These are phyloP conservation scores for Bombycilla garrulus DNA, from an alignment of 2,113 vertebrate species.

Conservation along the genomic window DNA sequence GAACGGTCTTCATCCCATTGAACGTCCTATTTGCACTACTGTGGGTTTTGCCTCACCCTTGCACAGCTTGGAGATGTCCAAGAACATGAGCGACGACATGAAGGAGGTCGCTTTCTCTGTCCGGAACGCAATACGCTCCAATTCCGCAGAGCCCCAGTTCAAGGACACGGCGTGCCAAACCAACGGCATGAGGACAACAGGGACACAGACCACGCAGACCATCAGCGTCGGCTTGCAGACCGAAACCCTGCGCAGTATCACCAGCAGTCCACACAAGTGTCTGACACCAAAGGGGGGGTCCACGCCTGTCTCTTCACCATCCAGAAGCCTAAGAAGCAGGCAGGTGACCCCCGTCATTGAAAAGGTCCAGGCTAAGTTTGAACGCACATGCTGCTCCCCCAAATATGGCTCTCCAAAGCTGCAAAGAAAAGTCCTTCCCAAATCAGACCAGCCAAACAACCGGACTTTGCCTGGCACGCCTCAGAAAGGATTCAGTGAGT, in stretches of 20 bases:
- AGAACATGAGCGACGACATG: constrained; percentile 97
- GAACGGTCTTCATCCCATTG: constrained; percentile 69
- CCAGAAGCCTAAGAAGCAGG: constrained; percentile 86
- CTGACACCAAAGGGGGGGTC: constrained; percentile 88
- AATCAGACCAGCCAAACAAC: constrained; percentile 73
- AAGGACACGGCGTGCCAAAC: constrained; percentile 92
- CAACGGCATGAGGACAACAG: constrained; percentile 83
- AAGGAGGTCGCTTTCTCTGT: constrained; percentile 96
- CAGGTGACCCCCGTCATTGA: constrained; percentile 89
- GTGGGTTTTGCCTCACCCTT: constrained; percentile 85
- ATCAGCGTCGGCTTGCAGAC: constrained; percentile 94
- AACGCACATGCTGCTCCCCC: constrained; percentile 95
- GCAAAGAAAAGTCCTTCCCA: constrained; percentile 83
- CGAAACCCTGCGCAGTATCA: constrained; percentile 84
- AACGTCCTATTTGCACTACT: constrained; percentile 80
- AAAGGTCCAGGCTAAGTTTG: constrained; percentile 92
- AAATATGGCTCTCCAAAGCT: constrained; percentile 97
- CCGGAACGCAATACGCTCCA: constrained; percentile 81
- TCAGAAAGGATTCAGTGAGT: constrained; percentile 92
- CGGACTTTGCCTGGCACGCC: constrained; percentile 77
- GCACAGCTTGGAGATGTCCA: constrained; percentile 86
- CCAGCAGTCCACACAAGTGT: constrained; percentile 96
- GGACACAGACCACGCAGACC: constrained; percentile 91
- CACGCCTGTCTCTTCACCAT: constrained; percentile 91
- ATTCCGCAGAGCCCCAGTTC: constrained; percentile 70